Percentiles rank a stretch among this genome's conserved stretches.
phyloP scores from a whole-genome alignment of 2,888 invertebrate species.

The Masnerella sp. region DNA sequence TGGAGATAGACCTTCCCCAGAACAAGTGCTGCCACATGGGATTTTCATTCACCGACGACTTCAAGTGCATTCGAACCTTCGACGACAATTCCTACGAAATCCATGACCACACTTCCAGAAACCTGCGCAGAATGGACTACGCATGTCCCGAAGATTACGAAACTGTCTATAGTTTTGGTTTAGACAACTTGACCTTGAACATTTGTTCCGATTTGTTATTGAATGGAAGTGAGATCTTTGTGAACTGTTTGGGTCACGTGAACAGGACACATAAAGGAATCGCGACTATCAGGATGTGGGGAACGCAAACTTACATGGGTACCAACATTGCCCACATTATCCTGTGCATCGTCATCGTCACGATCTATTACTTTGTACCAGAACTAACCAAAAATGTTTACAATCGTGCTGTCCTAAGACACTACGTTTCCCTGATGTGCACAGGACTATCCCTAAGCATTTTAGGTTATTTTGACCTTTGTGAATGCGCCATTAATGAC shows the following conservation, averaged over 20 bases:
- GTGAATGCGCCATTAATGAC: conserved; percentile 56
- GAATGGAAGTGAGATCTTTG: conserved; percentile 64
- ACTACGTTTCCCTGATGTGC: conserved; percentile 66
- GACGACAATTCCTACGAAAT: conserved; percentile 32
- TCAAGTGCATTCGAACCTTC: conserved; percentile 52
- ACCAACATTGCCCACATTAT: conserved; percentile 68
- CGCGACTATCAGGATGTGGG: conserved; percentile 66
- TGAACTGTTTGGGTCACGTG: conserved; percentile 56
- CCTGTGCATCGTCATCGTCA: conserved; percentile 65
- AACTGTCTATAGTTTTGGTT: conserved; percentile 18
- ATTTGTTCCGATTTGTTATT: conserved; percentile 60
- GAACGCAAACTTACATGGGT: conserved; percentile 68
- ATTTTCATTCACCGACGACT: conserved; percentile 57
- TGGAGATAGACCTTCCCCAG: conserved; percentile 40
- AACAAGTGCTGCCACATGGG: conserved; percentile 63
- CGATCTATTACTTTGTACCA: conserved; percentile 65
- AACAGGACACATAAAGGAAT: conserved; percentile 43
- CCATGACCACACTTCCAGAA: conserved; percentile 14
- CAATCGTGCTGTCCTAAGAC: conserved; percentile 66
- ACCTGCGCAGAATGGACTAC: conserved; percentile 19
- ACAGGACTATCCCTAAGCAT: conserved; percentile 63
- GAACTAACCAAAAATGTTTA: conserved; percentile 65
- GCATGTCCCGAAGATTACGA: conserved; percentile 18
- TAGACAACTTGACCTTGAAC: conserved; percentile 28
- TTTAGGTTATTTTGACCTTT: conserved; percentile 63